phyloP scores from a whole-genome alignment of 2,888 invertebrate species.

The Eledona agricola region DNA sequence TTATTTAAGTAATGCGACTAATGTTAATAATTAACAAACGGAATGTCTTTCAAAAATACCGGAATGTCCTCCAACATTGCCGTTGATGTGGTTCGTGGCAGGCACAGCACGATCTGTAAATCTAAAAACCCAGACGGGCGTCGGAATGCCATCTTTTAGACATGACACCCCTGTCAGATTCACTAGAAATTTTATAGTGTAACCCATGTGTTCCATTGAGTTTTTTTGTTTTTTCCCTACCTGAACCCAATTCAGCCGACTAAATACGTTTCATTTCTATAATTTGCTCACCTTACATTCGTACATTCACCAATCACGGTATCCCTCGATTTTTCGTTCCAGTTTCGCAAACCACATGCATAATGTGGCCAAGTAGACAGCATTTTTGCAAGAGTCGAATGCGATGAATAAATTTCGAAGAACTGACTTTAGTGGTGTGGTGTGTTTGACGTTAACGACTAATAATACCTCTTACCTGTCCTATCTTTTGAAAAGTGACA shows the following conservation, averaged over 20 bases:
- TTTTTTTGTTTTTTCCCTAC: constrained; percentile 41
- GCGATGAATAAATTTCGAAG: constrained; percentile 10
- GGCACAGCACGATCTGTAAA: constrained; percentile 43
- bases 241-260: constrained; percentile 46
- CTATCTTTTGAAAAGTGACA: constrained; percentile 46
- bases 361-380: no score
- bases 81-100: constrained; percentile 43
- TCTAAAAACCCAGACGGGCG: constrained; percentile 45
- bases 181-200: constrained; percentile 43
- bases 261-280: constrained; percentile 19
- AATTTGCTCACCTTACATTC: no score
- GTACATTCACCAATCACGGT: no score
- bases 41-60: constrained; percentile 2
- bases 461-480: constrained; percentile 44
- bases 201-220: constrained; percentile 47
- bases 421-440: constrained; percentile 2
- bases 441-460: constrained; percentile 34
- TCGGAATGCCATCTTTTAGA: constrained; percentile 44
- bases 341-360: no score
- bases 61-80: constrained; percentile 16
- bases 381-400: no score
- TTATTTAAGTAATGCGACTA: neutral
- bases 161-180: constrained; percentile 53
- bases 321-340: no score
- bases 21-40: neutral